Evolutionary conservation across 1,140 invertebrate species (phyloP).

Genomic region (Cydia splendana): DNA sequence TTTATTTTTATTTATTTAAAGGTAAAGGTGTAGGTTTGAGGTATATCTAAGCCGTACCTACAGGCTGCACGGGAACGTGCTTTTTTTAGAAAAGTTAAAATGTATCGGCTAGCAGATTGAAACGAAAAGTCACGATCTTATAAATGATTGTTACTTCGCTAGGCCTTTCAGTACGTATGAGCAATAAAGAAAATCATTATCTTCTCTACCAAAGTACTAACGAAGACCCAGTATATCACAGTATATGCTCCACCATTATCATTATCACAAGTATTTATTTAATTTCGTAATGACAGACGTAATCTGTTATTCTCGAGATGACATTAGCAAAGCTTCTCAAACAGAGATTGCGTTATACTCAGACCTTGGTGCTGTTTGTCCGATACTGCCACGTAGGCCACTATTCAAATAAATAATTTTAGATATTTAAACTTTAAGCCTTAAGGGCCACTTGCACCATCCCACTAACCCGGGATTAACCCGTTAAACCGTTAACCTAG

Average conservation of each 20-base stretch:
- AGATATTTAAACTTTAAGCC: too few species aligned
- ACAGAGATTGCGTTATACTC: not conserved
- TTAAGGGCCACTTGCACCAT: too few species aligned
- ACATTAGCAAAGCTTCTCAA: not conserved
- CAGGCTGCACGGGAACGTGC: too few species aligned
- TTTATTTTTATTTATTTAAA: too few species aligned
- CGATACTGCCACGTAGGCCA: not conserved
- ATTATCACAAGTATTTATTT: not conserved
- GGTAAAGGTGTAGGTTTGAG: too few species aligned
- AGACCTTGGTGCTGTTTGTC: not conserved
- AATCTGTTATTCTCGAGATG: slow-evolving; percentile 5
- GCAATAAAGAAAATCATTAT: not conserved
- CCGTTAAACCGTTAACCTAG: too few species aligned
- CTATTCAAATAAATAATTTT: not conserved
- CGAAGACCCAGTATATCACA: not conserved
- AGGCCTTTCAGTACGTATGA: not conserved
- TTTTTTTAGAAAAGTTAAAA: too few species aligned
- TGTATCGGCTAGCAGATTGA: too few species aligned
- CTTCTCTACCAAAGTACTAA: not conserved
- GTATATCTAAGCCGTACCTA: too few species aligned
- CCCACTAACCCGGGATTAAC: too few species aligned
- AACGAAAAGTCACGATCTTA: too few species aligned
- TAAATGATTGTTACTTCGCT: too few species aligned
- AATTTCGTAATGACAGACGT: not conserved
- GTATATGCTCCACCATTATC: not conserved